Evolutionary conservation across 2,888 invertebrate genomes (phyloP).

Genomic region (Rutpela maculata): DNA sequence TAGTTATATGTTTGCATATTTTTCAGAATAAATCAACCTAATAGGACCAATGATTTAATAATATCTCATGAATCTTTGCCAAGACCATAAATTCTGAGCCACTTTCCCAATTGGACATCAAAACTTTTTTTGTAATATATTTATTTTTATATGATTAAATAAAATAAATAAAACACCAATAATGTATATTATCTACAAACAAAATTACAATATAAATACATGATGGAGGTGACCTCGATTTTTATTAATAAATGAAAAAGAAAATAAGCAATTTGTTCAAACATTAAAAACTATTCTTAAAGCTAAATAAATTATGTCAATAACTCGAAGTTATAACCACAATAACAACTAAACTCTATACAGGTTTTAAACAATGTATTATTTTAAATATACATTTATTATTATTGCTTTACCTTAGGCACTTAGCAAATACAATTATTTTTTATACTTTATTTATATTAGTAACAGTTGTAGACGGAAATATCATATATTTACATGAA

Average conservation of each 20-base stretch:
- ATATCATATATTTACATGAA: background rate
- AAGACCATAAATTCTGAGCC: too few species aligned
- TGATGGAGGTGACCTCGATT: conserved; percentile 5
- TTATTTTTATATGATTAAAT: conserved; percentile 21
- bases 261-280: background rate
- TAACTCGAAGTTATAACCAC: background rate
- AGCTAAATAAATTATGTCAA: conserved; percentile 3
- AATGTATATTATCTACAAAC: conserved; percentile 26
- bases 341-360: conserved; percentile 11
- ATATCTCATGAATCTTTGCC: too few species aligned
- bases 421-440: conserved; percentile 14
- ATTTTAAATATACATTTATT: conserved; percentile 10
- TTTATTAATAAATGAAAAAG: background rate
- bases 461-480: background rate
- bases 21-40: too few species aligned
- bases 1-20: too few species aligned
- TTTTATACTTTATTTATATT: conserved; percentile 12
- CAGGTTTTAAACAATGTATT: background rate
- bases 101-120: too few species aligned
- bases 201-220: conserved; percentile 17
- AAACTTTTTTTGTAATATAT: background rate
- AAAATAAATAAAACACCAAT: conserved; percentile 34
- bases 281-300: background rate
- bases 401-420: conserved; percentile 28
- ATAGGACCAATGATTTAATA: too few species aligned